Base-by-base conservation (phyloP, 2,113 vertebrate species). In the Fregetta grallaria region DNA sequence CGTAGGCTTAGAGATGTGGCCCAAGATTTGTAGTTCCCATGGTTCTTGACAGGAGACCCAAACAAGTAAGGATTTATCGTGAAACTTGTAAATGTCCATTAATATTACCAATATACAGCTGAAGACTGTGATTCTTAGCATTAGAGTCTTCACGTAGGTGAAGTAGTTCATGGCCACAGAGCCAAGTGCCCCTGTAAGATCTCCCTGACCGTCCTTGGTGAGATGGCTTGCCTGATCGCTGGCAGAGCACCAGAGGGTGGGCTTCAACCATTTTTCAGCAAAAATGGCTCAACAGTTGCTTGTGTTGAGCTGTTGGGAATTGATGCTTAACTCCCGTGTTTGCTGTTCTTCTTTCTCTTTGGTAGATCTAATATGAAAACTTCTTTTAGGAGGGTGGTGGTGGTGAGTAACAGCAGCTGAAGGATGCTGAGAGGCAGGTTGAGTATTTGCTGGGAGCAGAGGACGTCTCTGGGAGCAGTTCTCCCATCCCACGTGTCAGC, bases 401-500 rank as follows among this genome's bases (percentile, higher is more conserved):
- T 10, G 42, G 25, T 59, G 74, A 29, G 49, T 27, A 32, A 16
- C 52, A 36, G 1, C 42, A 65, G 62, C 50, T 21, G 62, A 17
- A 68, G 59, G 53, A 11, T 19, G 6, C 49, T 34, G 14, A 45
- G 56, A 42, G 15, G 32, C 34, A 36, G 58, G 63, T 5, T 62
- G 78, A 15, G 44, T 3, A 38, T 44, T 12, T 79, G 32, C 40
- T 17, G 27, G 65, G 47, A 62, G 55, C 49, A 38, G 61, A 49
- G 72, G 49, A 18, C 23, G 7, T 23, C 27, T 32, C 62, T 71
- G 52, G 73, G 30, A 32, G 32, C 44, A 11, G 13, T 63, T 63
- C 6, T 73, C 8, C 59, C 40, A 18, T 32, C 26, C 49, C 44
- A 11, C 0, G 0, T 23, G 16, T 10, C 3, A 1, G 40, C 76